phyloP scores from a whole-genome alignment of 30 jellyfish, hydroid and myxozoan species.

The Turritopsis rubra region DNA sequence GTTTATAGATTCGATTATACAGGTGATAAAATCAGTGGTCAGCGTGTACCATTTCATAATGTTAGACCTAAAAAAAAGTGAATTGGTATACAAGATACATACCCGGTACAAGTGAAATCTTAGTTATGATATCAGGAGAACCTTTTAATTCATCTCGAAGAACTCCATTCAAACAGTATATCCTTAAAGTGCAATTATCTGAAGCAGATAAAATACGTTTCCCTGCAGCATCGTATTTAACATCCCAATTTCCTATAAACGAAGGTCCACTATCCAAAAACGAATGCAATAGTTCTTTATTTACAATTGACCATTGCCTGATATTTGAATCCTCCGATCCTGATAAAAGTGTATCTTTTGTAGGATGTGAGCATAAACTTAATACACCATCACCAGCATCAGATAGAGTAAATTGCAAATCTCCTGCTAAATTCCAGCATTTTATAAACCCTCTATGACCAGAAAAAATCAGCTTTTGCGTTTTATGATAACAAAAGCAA shows the following conservation, averaged over 20 bases:
- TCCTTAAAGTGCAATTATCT: neutral
- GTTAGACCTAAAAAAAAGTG: neutral
- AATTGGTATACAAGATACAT: neutral
- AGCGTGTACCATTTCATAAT: too few relatives aligned
- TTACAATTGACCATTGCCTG: neutral
- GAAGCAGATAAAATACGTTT: neutral
- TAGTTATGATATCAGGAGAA: neutral
- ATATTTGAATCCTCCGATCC: neutral
- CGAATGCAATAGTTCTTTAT: neutral
- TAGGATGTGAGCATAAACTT: neutral
- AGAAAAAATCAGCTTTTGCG: neutral
- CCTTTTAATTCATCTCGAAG: neutral
- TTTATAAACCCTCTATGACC: neutral
- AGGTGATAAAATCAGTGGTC: too few relatives aligned
- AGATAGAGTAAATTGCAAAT: neutral
- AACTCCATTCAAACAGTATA: neutral
- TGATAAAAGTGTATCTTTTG: neutral
- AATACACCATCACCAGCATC: neutral
- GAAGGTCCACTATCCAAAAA: neutral
- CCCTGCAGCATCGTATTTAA: neutral
- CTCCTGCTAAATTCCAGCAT: neutral
- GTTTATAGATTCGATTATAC: too few relatives aligned
- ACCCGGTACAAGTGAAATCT: neutral
- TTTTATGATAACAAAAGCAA: neutral
- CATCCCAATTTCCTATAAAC: neutral